Conservation (phyloP, 2,113 vertebrate genomes). For the Emydura subglobosa region DNA sequence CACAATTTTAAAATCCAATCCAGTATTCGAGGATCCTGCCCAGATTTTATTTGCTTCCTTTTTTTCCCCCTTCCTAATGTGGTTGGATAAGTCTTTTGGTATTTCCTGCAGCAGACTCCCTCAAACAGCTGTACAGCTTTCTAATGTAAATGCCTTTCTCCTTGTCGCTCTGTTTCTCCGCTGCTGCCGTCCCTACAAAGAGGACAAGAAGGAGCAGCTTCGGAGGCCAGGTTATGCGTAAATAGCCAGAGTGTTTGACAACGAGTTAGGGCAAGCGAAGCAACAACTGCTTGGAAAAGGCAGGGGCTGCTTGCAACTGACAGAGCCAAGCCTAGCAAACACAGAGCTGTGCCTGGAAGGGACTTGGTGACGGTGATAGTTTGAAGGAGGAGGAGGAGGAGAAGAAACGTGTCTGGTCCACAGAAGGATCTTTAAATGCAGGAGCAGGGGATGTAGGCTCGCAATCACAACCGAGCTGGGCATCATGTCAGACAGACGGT, state of each 20-base stretch:
- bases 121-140: conserved; percentile 58
- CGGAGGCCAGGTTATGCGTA: not conserved
- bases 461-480: not conserved
- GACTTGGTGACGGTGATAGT: not conserved
- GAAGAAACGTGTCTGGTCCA: not conserved
- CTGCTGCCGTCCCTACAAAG: not conserved
- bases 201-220: not conserved
- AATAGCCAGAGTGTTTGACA: not conserved
- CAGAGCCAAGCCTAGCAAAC: not conserved
- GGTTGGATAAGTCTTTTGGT: conserved; percentile 71
- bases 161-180: not conserved
- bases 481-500: not conserved
- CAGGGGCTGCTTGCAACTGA: not conserved
- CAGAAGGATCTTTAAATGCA: not conserved
- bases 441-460: not conserved
- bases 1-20: not conserved
- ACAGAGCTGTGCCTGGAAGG: not conserved
- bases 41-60: conserved; percentile 59
- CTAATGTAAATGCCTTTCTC: not conserved
- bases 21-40: conserved; percentile 24
- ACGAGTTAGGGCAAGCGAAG: not conserved
- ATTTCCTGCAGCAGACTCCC: conserved; percentile 73
- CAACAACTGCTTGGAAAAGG: not conserved
- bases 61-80: conserved; percentile 1
- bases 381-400: not conserved